Percentiles rank a stretch among this genome's conserved stretches.
Evolutionary conservation across 2,888 invertebrate genomes (phyloP).

Genomic region (Caenorhabditis imperialis): DNA sequence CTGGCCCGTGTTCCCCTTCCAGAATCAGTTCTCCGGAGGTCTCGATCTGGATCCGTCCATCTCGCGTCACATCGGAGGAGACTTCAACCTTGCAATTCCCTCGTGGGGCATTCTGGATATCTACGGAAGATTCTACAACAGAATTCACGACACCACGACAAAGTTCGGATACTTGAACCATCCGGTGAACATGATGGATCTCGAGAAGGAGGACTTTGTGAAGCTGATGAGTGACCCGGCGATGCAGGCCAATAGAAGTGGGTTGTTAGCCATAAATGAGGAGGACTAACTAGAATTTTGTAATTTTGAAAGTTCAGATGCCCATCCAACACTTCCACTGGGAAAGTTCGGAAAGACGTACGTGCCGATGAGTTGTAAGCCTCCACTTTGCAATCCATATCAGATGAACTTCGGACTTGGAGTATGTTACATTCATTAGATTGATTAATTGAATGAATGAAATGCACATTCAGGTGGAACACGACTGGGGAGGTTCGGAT

Average conservation of each 20-base stretch:
- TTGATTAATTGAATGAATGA: no score
- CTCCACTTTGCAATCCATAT: conserved; percentile 70
- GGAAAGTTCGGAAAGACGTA: conserved; percentile 63
- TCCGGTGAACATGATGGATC: conserved; percentile 73
- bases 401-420: conserved; percentile 66
- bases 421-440: conserved; percentile 36
- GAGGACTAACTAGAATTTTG: background rate
- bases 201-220: conserved; percentile 69
- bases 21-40: conserved; percentile 71
- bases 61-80: conserved; percentile 73
- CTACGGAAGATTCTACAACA: conserved; percentile 68
- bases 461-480: conserved; percentile 68
- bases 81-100: conserved; percentile 70
- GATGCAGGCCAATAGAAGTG: conserved; percentile 66
- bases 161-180: conserved; percentile 71
- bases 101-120: conserved; percentile 72
- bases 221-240: conserved; percentile 65
- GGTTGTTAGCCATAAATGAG: background rate
- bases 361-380: conserved; percentile 65
- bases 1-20: conserved; percentile 73
- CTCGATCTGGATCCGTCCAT: conserved; percentile 72
- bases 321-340: conserved; percentile 66
- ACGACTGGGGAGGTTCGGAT: conserved; percentile 68
- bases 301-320: conserved; percentile 14
- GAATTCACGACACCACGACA: conserved; percentile 66